phyloP scores from a whole-genome alignment of 2,888 invertebrate genomes.

The Rotaria sp. region DNA sequence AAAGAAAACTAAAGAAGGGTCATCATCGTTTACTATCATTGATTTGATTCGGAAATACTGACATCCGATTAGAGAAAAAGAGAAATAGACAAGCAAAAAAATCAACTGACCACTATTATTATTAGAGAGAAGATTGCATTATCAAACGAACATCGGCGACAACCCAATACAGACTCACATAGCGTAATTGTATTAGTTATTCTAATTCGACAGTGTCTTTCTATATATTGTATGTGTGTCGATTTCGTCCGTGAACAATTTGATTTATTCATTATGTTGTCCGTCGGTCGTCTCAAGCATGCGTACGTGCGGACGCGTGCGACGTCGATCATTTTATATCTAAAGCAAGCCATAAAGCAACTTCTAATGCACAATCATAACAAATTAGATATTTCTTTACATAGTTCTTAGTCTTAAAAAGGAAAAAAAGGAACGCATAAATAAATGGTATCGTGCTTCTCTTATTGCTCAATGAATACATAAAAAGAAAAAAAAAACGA shows the following conservation, averaged over 20 bases:
- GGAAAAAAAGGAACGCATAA: neutral
- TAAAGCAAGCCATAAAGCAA: neutral
- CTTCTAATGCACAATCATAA: conserved; percentile 11
- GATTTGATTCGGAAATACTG: conserved; percentile 15
- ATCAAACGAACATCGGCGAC: conserved; percentile 4
- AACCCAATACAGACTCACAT: conserved; percentile 2
- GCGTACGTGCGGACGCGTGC: neutral
- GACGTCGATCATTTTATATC: neutral
- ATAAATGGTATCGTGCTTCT: neutral
- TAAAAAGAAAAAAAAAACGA: neutral
- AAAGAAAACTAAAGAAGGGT: neutral
- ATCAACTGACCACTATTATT: conserved; percentile 7
- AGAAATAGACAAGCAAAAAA: neutral
- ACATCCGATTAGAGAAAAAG: conserved; percentile 2
- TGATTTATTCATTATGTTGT: conserved; percentile 19
- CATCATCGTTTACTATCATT: neutral
- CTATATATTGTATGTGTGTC: neutral
- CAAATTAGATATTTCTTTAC: conserved; percentile 19
- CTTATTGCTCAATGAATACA: conserved; percentile 1
- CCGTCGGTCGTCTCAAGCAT: conserved; percentile 9
- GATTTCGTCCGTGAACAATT: conserved; percentile 19
- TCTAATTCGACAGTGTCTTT: conserved; percentile 22
- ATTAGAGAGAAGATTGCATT: conserved; percentile 13
- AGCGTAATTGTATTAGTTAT: conserved; percentile 2
- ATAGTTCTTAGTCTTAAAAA: neutral